Evolutionary conservation across 1,140 invertebrate species (phyloP).

Genomic region (Rhyacophila brunnea): DNA sequence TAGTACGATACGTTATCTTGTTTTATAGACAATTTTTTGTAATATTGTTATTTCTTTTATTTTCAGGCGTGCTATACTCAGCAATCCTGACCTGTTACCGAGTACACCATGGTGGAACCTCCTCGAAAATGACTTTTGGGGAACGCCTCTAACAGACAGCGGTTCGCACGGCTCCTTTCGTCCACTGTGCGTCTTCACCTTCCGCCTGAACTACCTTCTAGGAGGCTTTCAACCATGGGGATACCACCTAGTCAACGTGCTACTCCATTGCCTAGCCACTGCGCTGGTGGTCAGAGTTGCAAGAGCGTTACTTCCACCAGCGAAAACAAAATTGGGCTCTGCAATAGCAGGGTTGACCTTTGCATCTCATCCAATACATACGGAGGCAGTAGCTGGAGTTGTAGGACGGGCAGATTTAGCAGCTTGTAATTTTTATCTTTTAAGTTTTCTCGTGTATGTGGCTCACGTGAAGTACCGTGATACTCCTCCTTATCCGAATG

Average conservation of each 20-base stretch:
- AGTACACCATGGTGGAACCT: constrained; percentile 71
- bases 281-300: constrained; percentile 74
- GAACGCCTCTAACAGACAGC: constrained; percentile 78
- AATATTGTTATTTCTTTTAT: constrained; percentile 50
- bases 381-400: constrained; percentile 93
- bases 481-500: constrained; percentile 7
- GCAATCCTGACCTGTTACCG: constrained; percentile 80
- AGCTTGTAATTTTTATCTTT: constrained; percentile 86
- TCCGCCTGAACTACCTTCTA: constrained; percentile 85
- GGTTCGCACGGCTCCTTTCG: constrained; percentile 93
- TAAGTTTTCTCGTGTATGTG: constrained; percentile 80
- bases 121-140: constrained; percentile 90
- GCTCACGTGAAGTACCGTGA: constrained; percentile 63
- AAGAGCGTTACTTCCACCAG: constrained; percentile 61
- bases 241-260: constrained; percentile 87
- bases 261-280: constrained; percentile 80
- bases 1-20: too few relatives aligned
- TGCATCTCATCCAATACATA: constrained; percentile 94
- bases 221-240: constrained; percentile 86
- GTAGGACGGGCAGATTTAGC: constrained; percentile 93
- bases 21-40: too few relatives aligned
- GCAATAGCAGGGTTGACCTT: constrained; percentile 84
- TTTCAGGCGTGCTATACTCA: constrained; percentile 84
- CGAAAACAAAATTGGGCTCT: constrained; percentile 62
- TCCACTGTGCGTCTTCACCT: constrained; percentile 88